These are phyloP conservation scores for Nothocercus julius DNA, from an alignment of 2,113 vertebrate species.

Conservation along the genomic window DNA sequence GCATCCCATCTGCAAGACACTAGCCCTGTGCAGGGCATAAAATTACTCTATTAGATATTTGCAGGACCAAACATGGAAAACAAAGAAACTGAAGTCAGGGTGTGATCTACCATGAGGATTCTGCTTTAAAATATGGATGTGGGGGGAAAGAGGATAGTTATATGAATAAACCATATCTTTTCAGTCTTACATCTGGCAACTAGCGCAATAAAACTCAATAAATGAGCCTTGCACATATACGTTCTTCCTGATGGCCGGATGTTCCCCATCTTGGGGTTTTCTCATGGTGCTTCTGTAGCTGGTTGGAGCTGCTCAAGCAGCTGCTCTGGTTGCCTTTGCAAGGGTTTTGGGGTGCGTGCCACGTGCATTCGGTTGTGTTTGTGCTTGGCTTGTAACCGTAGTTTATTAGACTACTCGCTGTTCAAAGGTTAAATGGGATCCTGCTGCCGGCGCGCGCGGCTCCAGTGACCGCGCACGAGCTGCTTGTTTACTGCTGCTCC, in stretches of 20 bases:
- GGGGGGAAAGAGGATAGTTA: neutral
- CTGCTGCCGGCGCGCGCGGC: neutral
- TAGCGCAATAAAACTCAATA: neutral
- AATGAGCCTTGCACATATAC: neutral
- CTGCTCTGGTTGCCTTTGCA: neutral
- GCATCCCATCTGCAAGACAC: neutral
- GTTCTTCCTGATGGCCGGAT: neutral
- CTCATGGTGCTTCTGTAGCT: neutral
- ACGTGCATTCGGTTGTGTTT: neutral
- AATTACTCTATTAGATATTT: neutral
- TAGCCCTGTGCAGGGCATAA: neutral
- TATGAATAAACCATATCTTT: neutral
- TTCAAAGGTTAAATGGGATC: neutral
- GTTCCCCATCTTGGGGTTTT: rapidly evolving
- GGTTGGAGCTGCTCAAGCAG: neutral
- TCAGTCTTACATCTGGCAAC: neutral
- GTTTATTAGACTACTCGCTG: neutral
- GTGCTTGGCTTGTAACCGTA: neutral
- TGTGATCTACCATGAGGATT: neutral
- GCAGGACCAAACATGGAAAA: neutral
- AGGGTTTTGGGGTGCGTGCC: neutral
- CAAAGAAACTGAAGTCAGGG: neutral
- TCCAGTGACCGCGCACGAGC: too few species aligned
- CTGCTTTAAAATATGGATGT: neutral
- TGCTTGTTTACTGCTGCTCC: too few species aligned